Evolutionary conservation across 2,888 invertebrate species (phyloP).

Genomic region (Synanthedon myopaeformis): DNA sequence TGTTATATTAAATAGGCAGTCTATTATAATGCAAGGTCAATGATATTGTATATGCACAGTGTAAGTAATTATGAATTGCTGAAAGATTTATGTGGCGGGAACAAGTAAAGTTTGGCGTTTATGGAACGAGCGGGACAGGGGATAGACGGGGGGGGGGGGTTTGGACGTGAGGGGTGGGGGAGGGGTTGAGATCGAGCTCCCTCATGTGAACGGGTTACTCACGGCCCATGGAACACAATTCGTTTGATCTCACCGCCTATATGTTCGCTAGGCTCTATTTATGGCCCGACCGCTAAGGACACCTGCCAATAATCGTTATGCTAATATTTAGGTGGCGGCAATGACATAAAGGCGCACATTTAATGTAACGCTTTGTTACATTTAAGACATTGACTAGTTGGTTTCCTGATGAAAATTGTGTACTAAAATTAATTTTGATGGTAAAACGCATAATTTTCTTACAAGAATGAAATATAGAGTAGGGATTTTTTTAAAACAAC

Average conservation of each 20-base stretch:
- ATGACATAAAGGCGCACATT: not conserved
- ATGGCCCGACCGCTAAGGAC: constrained; percentile 46
- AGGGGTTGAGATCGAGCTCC: constrained; percentile 30
- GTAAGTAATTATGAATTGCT: not conserved
- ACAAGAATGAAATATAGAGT: too few species aligned
- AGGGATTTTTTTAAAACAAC: too few species aligned
- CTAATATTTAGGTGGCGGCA: not conserved
- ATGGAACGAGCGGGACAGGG: constrained; percentile 3
- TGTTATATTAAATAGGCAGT: not conserved
- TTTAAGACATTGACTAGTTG: too few species aligned
- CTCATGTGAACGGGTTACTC: constrained; percentile 56
- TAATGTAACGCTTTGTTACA: too few species aligned
- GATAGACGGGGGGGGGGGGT: constrained; percentile 11
- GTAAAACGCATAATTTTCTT: too few species aligned
- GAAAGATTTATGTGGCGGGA: not conserved
- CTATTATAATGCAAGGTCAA: too few species aligned
- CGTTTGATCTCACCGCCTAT: constrained; percentile 58
- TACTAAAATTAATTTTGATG: too few species aligned
- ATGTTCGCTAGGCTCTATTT: constrained; percentile 53
- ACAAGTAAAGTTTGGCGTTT: not conserved
- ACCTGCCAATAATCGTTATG: constrained; percentile 25
- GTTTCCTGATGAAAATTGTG: too few species aligned
- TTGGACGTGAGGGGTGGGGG: constrained; percentile 17
- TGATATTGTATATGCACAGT: not conserved
- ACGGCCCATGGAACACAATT: constrained; percentile 63